Percentiles rank a stretch among this genome's conserved stretches.
Evolutionary conservation across 2,113 vertebrate genomes (phyloP).

Genomic region (Balaeniceps rex): DNA sequence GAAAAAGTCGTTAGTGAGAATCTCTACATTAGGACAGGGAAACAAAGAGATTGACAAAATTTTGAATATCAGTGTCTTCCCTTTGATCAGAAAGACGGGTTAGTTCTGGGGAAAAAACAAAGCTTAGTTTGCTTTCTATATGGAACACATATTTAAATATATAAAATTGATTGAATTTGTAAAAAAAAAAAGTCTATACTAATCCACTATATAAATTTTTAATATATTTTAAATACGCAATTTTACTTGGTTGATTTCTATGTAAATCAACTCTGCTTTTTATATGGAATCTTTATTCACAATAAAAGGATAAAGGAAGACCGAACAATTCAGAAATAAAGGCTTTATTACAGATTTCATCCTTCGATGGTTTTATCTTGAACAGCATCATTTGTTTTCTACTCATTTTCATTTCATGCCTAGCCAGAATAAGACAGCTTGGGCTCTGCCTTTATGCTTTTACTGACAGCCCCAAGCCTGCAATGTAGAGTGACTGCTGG

Average conservation of each 20-base stretch:
- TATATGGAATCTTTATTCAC: not conserved
- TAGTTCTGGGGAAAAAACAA: not conserved
- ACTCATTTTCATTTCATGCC: not conserved
- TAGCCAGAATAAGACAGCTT: not conserved
- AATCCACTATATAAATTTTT: not conserved
- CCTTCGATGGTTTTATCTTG: not conserved
- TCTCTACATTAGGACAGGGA: not conserved
- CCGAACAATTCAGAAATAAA: not conserved
- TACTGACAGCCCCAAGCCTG: not conserved
- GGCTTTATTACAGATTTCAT: not conserved
- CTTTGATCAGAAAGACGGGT: conserved; percentile 4
- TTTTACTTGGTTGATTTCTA: conserved; percentile 34
- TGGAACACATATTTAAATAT: not conserved
- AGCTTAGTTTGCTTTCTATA: not conserved
- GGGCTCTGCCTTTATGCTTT: not conserved
- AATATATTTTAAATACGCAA: not conserved
- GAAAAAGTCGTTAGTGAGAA: not conserved
- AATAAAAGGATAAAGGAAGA: conserved; percentile 2
- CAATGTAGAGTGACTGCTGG: not conserved
- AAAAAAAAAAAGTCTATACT: not conserved
- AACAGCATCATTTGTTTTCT: not conserved
- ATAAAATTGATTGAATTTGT: not conserved
- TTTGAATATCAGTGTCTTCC: not conserved
- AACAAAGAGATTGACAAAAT: not conserved
- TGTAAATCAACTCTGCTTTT: not conserved